Evolutionary conservation across 2,888 invertebrate species (phyloP), one percentile per base, ranked within the genome.

Genomic region (Lampropteryx suffumata): DNA sequence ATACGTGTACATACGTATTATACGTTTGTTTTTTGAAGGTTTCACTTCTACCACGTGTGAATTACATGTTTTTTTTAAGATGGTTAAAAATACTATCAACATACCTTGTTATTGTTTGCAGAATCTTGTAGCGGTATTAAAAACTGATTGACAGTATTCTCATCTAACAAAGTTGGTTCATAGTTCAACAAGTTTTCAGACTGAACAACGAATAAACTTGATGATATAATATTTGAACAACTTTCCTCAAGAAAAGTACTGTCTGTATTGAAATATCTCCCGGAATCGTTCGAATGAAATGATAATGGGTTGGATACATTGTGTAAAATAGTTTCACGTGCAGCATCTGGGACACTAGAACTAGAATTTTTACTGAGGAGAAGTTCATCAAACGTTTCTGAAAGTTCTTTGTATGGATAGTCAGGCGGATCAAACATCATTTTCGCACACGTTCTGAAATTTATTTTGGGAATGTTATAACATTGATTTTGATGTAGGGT

Each of bases 381-480:
- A 47, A 86, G 67, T 53, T 82, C 79, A 42, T 75, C 82, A 52
- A 83, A 87, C 27, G 80, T 73, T 55, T 84, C 85, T 50, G 82
- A 70, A 55, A 87, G 61, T 43, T 88, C 88, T 64, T 82, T 88
- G 53, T 81, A 89, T 0, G 88, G 84, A 49, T 78, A 88, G 61
- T 89, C 89, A n/a, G 86, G 84, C 48, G 88, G 86, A 70, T 89
- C 88, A 57, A 86, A 90, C 88, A 90, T 89, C 83, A 84, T 86
- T 53, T 69, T 68, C 50, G 12, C 47, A 50, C 7, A 9, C 24
- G 10, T 11, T 17, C 50, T 46, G 45, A 32, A 49, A 40, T 28
- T n/a, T 28, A n/a, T n/a, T 2, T 28, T 28, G n/a, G n/a, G n/a
- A n/a, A n/a, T n/a, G n/a, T n/a, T n/a, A n/a, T n/a, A n/a, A n/a